These are phyloP conservation scores for Lethenteron reissneri DNA, from an alignment of 2,113 vertebrate genomes.

Conservation along the genomic window DNA sequence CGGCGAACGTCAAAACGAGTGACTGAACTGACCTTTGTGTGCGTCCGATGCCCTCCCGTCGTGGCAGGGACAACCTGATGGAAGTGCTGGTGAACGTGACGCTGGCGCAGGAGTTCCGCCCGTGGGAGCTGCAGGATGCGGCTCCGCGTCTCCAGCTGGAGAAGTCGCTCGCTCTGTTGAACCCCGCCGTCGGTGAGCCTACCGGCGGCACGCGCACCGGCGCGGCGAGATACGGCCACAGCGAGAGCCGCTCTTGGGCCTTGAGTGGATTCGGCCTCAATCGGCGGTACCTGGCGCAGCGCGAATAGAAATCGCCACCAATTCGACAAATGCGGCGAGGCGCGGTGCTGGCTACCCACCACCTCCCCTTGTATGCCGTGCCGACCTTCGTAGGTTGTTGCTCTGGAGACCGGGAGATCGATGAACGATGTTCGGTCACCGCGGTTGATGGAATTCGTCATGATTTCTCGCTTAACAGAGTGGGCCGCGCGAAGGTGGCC, in stretches of 20 bases:
- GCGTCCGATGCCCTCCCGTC: background rate
- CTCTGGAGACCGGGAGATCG: background rate
- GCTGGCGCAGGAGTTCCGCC: slow-evolving; percentile 65
- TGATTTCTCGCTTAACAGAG: background rate
- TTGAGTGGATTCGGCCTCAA: slow-evolving; percentile 8
- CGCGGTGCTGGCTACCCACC: background rate
- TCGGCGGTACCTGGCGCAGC: background rate
- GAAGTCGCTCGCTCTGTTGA: slow-evolving; percentile 43
- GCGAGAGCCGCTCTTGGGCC: background rate
- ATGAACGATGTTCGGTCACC: background rate
- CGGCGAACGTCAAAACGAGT: background rate
- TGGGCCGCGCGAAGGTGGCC: background rate
- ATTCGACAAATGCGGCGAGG: background rate
- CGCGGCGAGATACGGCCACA: background rate
- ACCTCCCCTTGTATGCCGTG: background rate
- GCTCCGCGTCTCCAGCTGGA: slow-evolving; percentile 37
- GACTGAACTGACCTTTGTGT: background rate
- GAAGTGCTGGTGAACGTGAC: slow-evolving; percentile 94
- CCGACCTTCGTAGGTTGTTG: background rate
- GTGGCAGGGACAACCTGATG: slow-evolving; percentile 65
- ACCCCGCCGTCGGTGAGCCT: slow-evolving; percentile 15
- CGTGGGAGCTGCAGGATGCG: slow-evolving; percentile 61
- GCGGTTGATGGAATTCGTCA: background rate
- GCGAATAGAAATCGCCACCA: background rate
- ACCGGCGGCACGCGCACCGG: background rate